Base-by-base conservation (phyloP, 2,797 vertebrate species). In the Sorex maritimensis region DNA sequence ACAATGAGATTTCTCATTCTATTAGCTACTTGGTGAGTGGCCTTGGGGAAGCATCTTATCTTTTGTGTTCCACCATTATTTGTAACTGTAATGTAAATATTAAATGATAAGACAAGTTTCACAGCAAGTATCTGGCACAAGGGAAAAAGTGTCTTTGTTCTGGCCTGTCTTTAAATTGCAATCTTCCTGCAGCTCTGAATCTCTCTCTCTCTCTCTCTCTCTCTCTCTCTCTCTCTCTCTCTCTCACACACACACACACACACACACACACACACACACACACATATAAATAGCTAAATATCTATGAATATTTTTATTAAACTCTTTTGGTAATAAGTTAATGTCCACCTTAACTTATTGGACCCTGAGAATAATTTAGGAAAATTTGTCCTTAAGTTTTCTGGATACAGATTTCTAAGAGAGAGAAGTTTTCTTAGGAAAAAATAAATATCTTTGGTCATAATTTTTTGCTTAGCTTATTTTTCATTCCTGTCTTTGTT, bases 401-500 rank as follows among this genome's bases (percentile, higher is more conserved):
- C 3, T 81, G 58, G 82, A 49, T 86, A 21, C 1, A 21, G 1
- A 4, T 74, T 46, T 77, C 34, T 69, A 17, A 88, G 6, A 4
- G 19, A 21, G 75, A 71, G n/a, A 68, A 6, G 6, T 38, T 21
- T 19, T 19, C 81, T 81, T 90, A 92, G 30, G 46, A 75, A 84
- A 84, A 91, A 44, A 46, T 28, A 67, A 67, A 67, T 67, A 28
- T 26, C 65, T 67, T 26, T 28, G 24, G 65, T 19, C 65, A 67
- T 67, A 28, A 28, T 67, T 67, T 67, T 26, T 87, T 73, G 1
- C 6, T 65, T 72, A 26, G 24, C 5, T 79, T 86, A 49, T 41
- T 61, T 90, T 92, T 94, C 63, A 73, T 68, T 91, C 26, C 19
- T 77, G 15, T 12, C 26, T 95, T 83, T 83, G 26, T 46, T 93